Base-by-base conservation (phyloP, 2,797 vertebrate genomes). In the Cryptoblepharus egeriae region DNA sequence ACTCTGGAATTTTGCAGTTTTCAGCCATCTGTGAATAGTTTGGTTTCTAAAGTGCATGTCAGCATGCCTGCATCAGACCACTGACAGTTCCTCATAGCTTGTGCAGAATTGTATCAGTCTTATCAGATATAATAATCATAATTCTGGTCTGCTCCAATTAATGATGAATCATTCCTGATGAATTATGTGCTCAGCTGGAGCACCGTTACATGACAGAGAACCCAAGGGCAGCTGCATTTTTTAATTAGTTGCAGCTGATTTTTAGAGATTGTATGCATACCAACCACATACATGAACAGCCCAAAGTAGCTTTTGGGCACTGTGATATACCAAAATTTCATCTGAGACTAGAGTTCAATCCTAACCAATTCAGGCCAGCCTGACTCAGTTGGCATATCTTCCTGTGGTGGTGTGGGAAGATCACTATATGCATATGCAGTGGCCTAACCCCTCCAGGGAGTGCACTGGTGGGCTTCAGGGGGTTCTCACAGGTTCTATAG, bases 1-100 rank as follows among this genome's bases (percentile, higher is more conserved):
- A 83, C 87, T 82, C 90, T 61, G 80, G 88, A 88, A 88, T 80
- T 84, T 32, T 67, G 64, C n/a, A 35, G 58, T 75, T 83, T 22
- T 49, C 76, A 42, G 49, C 13, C 81, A 61, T 79, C 84, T 89
- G 86, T 74, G 78, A 91, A 92, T 0, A 81, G 58, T 68, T 88
- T 87, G 85, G 86, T 91, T 85, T 52, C 79, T 72, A 49, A 79
- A 42, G 63, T 88, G 74, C 82, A 76, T 37, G 0, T 74, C 37
- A 28, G 73, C 78, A 72, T 65, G 85, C 64, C 80, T 73, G 1
- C 74, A 0, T 57, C 82, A 80, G 82, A 84, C 77, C 57, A 32
- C 24, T 37, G 1, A 42, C 2, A 67, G 69, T 4, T 82, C 90
- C 81, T 90, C 89, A 90, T 86, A 49, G 18, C 3, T 92, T 91